These are phyloP conservation scores for Lepidotrigona ventralis DNA, from an alignment of 1,140 invertebrate species.

Conservation along the genomic window DNA sequence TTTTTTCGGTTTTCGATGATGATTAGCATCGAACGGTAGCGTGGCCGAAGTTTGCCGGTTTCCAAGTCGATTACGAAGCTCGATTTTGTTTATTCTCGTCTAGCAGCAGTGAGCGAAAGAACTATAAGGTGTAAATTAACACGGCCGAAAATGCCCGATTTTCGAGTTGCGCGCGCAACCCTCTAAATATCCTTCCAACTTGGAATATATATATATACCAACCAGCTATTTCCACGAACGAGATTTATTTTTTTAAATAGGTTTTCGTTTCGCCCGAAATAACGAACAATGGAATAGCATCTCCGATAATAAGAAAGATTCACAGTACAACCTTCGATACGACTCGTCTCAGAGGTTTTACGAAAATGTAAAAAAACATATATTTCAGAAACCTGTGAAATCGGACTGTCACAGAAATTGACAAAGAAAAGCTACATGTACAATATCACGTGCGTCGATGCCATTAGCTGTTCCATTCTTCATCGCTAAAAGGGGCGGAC, in stretches of 20 bases:
- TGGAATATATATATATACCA: too few relatives aligned
- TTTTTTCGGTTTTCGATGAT: conserved; percentile 76
- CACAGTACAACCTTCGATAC: neutral
- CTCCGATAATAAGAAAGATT: neutral
- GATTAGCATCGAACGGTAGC: conserved; percentile 73
- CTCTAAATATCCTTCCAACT: neutral
- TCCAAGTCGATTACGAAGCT: conserved; percentile 45
- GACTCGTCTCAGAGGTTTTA: neutral
- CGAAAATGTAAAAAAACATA: neutral
- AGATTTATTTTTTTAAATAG: neutral
- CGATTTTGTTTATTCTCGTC: conserved; percentile 51
- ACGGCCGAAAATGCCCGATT: conserved; percentile 67
- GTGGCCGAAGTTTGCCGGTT: conserved; percentile 33
- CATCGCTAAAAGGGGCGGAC: conserved; percentile 46
- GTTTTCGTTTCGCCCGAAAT: neutral
- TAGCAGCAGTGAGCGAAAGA: conserved; percentile 47
- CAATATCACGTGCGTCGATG: conserved; percentile 38
- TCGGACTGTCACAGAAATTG: neutral
- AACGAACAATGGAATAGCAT: neutral
- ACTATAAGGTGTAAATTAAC: conserved; percentile 74
- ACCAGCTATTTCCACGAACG: neutral
- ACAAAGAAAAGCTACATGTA: conserved; percentile 15
- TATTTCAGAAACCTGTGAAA: too few relatives aligned
- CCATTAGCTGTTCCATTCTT: conserved; percentile 54
- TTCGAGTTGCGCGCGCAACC: conserved; percentile 22